Evolutionary conservation across 2,797 vertebrate species (phyloP), one percentile per base, ranked within the genome.

Genomic region (Diplodus puntazzo): DNA sequence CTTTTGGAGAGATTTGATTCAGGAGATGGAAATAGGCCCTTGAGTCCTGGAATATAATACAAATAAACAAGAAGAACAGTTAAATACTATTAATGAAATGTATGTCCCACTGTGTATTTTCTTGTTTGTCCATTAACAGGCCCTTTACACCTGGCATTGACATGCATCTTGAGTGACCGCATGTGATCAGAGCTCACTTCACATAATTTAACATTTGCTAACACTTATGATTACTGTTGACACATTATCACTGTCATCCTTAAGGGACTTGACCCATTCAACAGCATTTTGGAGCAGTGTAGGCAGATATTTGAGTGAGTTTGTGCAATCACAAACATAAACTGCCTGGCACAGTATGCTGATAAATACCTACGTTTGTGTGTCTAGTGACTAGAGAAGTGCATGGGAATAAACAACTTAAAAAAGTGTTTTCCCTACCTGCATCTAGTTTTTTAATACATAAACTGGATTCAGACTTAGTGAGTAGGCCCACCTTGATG

Each of bases 1-100:
- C 98, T 95, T 98, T 99, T 10, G 98, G 98, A 54, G 98, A 95
- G 89, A 99, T 99, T 94, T 99, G 97, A 90, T 98, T 97, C 77
- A 99, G 97, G 70, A 99, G 97, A 88, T 99, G 98, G 94, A 97
- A 99, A 90, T 99, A 99, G 58, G 98, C 98, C 91, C 93, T 96
- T 0, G 98, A 99, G 92, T 99, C 98, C 98, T 99, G 89, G 21
- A 71, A 45, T 62, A 83, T 4, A 21, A 21, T 34, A 20, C 23
- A 25, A 45, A 34, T 0, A 75, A 61, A 55, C 2, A 49, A 3
- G 14, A 17, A 30, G 14, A 17, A 30, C 1, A 46, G 27, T 75
- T 34, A 74, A 54, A 0, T 39, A 14, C 2, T 71, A 45, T 6
- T 23, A 4, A 49, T 6, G n/a, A n/a, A n/a, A n/a, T n/a, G n/a